Percentiles rank a stretch among this genome's conserved stretches.
phyloP scores from a whole-genome alignment of 2,113 vertebrate species.

The Scatophagus argus region DNA sequence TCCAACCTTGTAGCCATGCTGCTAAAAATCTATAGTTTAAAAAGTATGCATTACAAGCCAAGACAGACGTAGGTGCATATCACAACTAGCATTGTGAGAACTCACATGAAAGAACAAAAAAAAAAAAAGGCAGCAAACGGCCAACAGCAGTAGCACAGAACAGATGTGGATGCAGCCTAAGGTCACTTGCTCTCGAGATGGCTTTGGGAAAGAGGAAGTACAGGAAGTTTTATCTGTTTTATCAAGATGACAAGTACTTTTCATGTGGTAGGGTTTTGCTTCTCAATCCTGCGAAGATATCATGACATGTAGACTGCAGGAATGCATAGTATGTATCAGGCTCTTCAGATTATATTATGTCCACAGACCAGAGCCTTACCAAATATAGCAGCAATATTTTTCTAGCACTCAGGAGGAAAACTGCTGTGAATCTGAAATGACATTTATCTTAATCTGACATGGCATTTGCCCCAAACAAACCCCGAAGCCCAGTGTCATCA shows the following conservation, averaged over 20 bases:
- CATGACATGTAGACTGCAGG: slow-evolving; percentile 12
- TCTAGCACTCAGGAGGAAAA: background rate
- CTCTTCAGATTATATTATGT: slow-evolving; percentile 12
- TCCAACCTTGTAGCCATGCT: background rate
- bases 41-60: background rate
- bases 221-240: background rate
- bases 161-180: background rate
- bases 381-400: slow-evolving; percentile 30
- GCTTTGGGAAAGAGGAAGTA: background rate
- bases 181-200: background rate
- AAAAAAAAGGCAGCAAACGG: background rate
- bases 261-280: background rate
- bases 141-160: background rate
- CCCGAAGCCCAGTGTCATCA: slow-evolving; percentile 20
- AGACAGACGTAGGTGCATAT: background rate
- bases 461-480: slow-evolving; percentile 26
- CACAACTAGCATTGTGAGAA: background rate
- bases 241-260: slow-evolving; percentile 11
- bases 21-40: background rate
- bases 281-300: background rate
- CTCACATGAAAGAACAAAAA: background rate
- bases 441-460: slow-evolving; percentile 25
- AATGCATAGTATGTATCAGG: slow-evolving; percentile 21
- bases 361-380: background rate
- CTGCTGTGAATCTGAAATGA: slow-evolving; percentile 8